Evolutionary conservation across 2,888 invertebrate genomes (phyloP).

Genomic region (Dicyrtomina minuta): DNA sequence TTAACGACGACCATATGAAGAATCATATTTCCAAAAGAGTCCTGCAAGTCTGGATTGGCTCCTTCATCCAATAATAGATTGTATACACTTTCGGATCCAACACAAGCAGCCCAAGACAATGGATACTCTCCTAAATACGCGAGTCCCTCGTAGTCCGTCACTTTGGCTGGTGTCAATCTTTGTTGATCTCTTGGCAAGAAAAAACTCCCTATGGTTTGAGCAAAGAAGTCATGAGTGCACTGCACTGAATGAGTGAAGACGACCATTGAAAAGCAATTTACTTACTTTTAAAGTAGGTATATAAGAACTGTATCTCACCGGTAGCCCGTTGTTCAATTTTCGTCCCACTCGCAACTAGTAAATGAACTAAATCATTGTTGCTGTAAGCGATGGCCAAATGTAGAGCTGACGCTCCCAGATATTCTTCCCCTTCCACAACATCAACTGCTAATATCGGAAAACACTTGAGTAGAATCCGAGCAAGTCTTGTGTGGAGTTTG

Average conservation of each 20-base stretch:
- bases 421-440: slow-evolving; percentile 96
- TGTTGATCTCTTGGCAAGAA: slow-evolving; percentile 95
- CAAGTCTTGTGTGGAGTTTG: slow-evolving; percentile 75
- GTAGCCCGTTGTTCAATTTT: slow-evolving; percentile 89
- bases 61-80: slow-evolving; percentile 88
- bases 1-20: slow-evolving; percentile 99
- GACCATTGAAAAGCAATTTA: not conserved
- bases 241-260: too few species aligned
- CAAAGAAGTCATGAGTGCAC: not conserved
- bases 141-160: slow-evolving; percentile 92
- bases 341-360: slow-evolving; percentile 88
- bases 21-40: slow-evolving; percentile 96
- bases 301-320: slow-evolving; percentile 61
- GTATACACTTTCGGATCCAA: slow-evolving; percentile 95
- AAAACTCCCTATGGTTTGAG: slow-evolving; percentile 81
- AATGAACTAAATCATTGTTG: slow-evolving; percentile 91
- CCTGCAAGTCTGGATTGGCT: slow-evolving; percentile 93
- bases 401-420: slow-evolving; percentile 89
- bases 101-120: slow-evolving; percentile 91
- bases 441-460: slow-evolving; percentile 89
- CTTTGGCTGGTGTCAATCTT: slow-evolving; percentile 70
- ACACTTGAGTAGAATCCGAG: slow-evolving; percentile 83
- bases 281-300: not conserved
- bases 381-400: slow-evolving; percentile 96
- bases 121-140: slow-evolving; percentile 98